phyloP scores from a whole-genome alignment of 2,113 vertebrate genomes.

The Pithys albifrons region DNA sequence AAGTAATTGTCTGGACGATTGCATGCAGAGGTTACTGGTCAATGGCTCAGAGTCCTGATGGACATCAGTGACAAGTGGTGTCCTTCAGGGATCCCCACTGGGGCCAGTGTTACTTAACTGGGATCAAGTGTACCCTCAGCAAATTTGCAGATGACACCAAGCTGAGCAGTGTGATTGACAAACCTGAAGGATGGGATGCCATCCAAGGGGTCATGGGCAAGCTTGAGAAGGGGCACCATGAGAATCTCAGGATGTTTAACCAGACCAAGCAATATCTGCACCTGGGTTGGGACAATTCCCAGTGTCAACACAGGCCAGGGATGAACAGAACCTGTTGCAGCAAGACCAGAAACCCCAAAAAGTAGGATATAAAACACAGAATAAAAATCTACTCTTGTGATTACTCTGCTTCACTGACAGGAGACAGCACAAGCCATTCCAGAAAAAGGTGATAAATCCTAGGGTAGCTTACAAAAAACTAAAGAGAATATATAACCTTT shows the following conservation, averaged over 20 bases:
- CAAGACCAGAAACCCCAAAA: neutral
- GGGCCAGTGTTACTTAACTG: neutral
- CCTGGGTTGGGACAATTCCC: neutral
- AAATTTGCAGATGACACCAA: neutral
- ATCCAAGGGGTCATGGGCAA: neutral
- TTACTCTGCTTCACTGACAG: neutral
- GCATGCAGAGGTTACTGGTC: neutral
- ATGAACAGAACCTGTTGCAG: neutral
- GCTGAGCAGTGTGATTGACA: neutral
- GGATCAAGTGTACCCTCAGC: fast-evolving
- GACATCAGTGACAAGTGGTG: neutral
- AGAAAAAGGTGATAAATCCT: neutral
- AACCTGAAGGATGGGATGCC: neutral
- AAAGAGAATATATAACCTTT: neutral
- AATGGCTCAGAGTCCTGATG: neutral
- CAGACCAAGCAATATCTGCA: neutral
- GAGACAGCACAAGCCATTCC: neutral
- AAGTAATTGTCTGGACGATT: neutral
- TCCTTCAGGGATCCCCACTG: too few relatives aligned
- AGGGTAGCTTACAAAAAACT: neutral
- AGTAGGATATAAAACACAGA: neutral
- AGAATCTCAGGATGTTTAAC: neutral
- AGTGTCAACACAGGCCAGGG: neutral
- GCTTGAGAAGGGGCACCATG: fast-evolving
- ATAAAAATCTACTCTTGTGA: neutral